Evolutionary conservation across 2,888 invertebrate species (phyloP), one percentile per base, ranked within the genome.

Genomic region (Macropis europaea): DNA sequence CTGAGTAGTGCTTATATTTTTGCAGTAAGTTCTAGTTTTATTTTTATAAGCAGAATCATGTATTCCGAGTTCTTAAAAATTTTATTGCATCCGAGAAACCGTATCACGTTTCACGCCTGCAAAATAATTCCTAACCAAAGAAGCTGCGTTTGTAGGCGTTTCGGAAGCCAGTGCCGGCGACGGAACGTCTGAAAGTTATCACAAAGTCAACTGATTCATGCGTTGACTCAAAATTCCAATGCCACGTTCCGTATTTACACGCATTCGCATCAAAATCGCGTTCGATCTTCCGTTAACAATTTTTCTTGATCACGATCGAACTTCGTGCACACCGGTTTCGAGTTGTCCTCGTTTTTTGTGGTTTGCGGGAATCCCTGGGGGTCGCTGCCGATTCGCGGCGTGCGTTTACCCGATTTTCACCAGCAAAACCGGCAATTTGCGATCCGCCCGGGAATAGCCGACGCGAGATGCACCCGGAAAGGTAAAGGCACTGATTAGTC

Each of bases 401-500:
- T 9, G 32, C 42, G 11, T 32, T 43, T 15, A 0, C 36, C 36
- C 42, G 30, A 26, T 26, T 57, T 36, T 36, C 24, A 26, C 24
- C 4, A 2, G 13, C 24, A n/a, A 7, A 64, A 52, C 54, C 54
- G 22, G 38, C 32, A 59, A 64, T 69, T 70, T 62, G 48, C 57
- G 57, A 64, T 60, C 24, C 34, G 17, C 17, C 36, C 24, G 26
- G 24, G 43, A 59, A 47, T 56, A 30, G n/a, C 32, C 40, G 42
- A 52, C 26, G 26, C 11, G 24, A 17, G 47, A 53, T 56, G 50
- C 62, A 66, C 40, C 50, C 36, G 30, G 61, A 48, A 38, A 71
- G 43, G 59, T 47, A 42, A 62, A 66, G 43, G 48, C 56, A 52
- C 67, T 34, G 71, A 76, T 75, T 75, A 57, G 61, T 43, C 48